Percentiles rank a stretch among this genome's conserved stretches.
Conservation (phyloP, 2,113 vertebrate genomes). For the Natator depressus region DNA sequence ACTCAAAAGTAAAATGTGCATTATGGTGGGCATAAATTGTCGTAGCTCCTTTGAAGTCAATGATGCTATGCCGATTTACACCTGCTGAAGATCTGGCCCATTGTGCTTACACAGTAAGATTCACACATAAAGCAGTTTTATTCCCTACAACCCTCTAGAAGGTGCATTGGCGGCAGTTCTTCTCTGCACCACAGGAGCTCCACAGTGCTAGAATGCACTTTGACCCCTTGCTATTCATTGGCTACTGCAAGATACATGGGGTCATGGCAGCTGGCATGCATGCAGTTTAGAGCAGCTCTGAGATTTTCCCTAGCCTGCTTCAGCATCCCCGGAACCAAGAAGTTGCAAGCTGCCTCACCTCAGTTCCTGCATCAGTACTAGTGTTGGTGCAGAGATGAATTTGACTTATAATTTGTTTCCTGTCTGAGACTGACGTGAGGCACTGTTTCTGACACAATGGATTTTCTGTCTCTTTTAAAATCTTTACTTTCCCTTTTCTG, state of each 20-base stretch:
- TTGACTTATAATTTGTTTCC: neutral
- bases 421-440: neutral
- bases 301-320: neutral
- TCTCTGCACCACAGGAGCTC: neutral
- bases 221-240: neutral
- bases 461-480: neutral
- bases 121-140: neutral
- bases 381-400: neutral
- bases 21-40: fast-evolving
- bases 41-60: neutral
- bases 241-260: neutral
- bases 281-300: neutral
- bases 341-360: neutral
- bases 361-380: neutral
- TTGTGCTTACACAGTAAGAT: neutral
- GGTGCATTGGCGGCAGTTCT: neutral
- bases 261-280: neutral
- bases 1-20: neutral
- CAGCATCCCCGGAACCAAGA: neutral
- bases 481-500: neutral
- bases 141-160: neutral
- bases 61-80: fast-evolving
- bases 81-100: neutral
- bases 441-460: neutral
- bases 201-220: fast-evolving